Conservation (phyloP, 2,888 invertebrate genomes). For the Pammene fasciana region DNA sequence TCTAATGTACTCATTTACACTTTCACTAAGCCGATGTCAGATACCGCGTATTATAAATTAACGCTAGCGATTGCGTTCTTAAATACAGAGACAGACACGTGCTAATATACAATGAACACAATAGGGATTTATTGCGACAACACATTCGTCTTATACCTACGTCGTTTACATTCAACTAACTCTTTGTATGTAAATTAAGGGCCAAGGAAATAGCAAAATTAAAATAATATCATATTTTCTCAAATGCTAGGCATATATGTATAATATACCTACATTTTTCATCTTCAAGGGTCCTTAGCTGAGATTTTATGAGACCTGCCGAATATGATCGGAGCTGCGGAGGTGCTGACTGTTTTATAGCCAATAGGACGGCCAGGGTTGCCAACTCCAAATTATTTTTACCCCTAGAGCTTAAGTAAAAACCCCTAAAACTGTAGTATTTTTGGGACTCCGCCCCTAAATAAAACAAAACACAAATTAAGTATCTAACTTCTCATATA, state of each 20-base stretch:
- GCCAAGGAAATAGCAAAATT: slow-evolving; percentile 6
- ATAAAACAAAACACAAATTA: too few relatives aligned
- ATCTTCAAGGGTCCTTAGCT: slow-evolving; percentile 59
- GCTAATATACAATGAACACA: slow-evolving; percentile 34
- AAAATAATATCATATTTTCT: too few relatives aligned
- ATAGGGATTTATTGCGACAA: slow-evolving; percentile 33
- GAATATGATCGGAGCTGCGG: slow-evolving; percentile 58
- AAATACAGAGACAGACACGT: slow-evolving; percentile 25
- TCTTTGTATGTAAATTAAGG: slow-evolving; percentile 25
- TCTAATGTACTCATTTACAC: slow-evolving; percentile 53
- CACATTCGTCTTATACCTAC: slow-evolving; percentile 13
- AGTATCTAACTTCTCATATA: too few relatives aligned
- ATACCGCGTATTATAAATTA: slow-evolving; percentile 48
- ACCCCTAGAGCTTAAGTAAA: too few relatives aligned
- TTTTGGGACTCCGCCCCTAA: too few relatives aligned
- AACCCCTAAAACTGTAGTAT: too few relatives aligned
- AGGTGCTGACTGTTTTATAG: slow-evolving; percentile 71
- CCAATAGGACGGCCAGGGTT: slow-evolving; percentile 56
- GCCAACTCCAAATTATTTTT: too few relatives aligned
- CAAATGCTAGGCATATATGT: neutral
- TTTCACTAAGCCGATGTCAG: slow-evolving; percentile 53
- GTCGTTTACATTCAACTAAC: slow-evolving; percentile 20
- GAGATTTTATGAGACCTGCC: slow-evolving; percentile 61
- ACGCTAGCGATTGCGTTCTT: slow-evolving; percentile 45
- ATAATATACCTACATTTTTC: slow-evolving; percentile 47